Evolutionary conservation across 2,113 vertebrate species (phyloP).

Genomic region (Rutilus rutilus): DNA sequence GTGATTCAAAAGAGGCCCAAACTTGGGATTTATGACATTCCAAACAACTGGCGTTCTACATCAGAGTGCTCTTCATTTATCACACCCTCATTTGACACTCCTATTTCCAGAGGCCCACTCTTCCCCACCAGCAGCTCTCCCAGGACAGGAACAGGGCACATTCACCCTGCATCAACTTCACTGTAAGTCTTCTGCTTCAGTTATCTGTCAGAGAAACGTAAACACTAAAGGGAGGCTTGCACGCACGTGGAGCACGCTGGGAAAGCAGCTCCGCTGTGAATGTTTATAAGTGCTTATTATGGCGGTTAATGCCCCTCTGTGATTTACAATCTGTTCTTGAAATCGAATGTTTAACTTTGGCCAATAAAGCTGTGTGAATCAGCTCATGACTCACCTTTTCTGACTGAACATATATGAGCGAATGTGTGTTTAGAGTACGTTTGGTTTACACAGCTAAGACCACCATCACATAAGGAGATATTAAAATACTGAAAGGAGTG

Average conservation of each 20-base stretch:
- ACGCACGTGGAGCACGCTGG: constrained; percentile 5
- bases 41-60: constrained; percentile 36
- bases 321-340: constrained; percentile 34
- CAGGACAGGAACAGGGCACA: constrained; percentile 42
- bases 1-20: not conserved
- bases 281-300: constrained; percentile 27
- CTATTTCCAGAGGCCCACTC: constrained; percentile 20
- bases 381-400: constrained; percentile 33
- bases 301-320: constrained; percentile 27
- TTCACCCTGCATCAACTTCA: constrained; percentile 32
- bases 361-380: constrained; percentile 32
- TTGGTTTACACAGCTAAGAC: constrained; percentile 36
- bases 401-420: constrained; percentile 21
- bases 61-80: constrained; percentile 61
- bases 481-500: not conserved
- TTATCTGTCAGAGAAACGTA: constrained; percentile 53
- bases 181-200: constrained; percentile 46
- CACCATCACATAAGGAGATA: not conserved
- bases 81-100: constrained; percentile 49
- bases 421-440: constrained; percentile 32
- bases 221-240: constrained; percentile 38
- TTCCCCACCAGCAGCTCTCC: constrained; percentile 8
- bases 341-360: constrained; percentile 41
- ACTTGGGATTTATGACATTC: constrained; percentile 51
- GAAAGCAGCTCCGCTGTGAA: constrained; percentile 21